Evolutionary conservation across 2,888 invertebrate genomes (phyloP).

Genomic region (Eulithis testata): DNA sequence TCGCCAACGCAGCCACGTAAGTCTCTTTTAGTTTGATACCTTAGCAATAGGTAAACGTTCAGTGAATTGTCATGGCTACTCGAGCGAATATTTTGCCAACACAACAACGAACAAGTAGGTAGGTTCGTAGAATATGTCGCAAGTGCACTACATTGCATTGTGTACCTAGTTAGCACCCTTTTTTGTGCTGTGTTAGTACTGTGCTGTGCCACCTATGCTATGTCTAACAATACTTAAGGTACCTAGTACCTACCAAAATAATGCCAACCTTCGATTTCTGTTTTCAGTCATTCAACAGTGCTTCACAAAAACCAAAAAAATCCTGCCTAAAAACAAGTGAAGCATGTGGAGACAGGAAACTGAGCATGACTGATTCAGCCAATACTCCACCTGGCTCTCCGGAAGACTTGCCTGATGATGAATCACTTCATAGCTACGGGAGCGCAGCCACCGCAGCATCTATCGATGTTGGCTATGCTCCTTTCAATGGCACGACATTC

Average conservation of each 20-base stretch:
- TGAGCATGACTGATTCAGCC: constrained; percentile 77
- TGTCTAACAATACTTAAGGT: background rate
- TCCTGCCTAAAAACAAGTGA: constrained; percentile 71
- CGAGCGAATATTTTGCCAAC: constrained; percentile 42
- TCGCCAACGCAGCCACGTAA: constrained; percentile 85
- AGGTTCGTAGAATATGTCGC: too few relatives aligned
- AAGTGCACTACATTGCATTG: too few relatives aligned
- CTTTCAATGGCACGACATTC: constrained; percentile 89
- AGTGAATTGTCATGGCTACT: constrained; percentile 54
- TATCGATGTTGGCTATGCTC: constrained; percentile 93
- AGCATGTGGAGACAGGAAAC: constrained; percentile 63
- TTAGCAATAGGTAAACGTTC: too few relatives aligned
- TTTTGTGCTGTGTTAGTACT: too few relatives aligned
- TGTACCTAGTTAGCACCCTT: too few relatives aligned
- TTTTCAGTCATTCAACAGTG: constrained; percentile 77
- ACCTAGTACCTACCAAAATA: background rate
- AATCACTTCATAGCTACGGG: constrained; percentile 91
- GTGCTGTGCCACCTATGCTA: too few relatives aligned
- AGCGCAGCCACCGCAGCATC: constrained; percentile 92
- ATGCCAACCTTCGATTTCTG: constrained; percentile 21
- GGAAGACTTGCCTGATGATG: constrained; percentile 88
- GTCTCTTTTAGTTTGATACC: too few relatives aligned
- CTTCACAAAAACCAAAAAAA: constrained; percentile 69
- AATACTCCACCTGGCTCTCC: constrained; percentile 86
- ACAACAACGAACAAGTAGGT: constrained; percentile 9